Evolutionary conservation across 2,113 vertebrate species (phyloP).

Genomic region (Montifringilla adamsi): DNA sequence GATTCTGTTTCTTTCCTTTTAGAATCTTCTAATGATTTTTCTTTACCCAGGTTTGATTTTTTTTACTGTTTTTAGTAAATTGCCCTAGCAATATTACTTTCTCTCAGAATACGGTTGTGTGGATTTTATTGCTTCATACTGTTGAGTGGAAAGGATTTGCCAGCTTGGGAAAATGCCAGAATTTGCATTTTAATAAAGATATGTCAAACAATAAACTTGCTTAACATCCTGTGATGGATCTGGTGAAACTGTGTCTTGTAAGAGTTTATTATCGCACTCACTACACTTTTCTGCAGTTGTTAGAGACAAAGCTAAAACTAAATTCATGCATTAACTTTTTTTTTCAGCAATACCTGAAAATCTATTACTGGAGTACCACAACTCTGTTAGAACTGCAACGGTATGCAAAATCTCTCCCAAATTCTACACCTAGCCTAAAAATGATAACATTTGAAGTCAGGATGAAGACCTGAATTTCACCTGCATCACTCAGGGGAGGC

Average conservation of each 20-base stretch:
- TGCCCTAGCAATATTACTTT: neutral
- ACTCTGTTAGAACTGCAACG: neutral
- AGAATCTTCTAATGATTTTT: neutral
- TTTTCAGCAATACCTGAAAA: neutral
- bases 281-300: neutral
- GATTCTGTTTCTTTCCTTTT: neutral
- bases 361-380: neutral
- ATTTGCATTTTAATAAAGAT: constrained; percentile 60
- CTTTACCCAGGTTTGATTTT: neutral
- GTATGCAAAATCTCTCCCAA: neutral
- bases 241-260: neutral
- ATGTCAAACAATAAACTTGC: constrained; percentile 26
- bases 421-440: neutral
- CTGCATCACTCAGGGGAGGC: neutral
- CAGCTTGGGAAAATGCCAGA: constrained; percentile 37
- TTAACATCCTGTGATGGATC: neutral
- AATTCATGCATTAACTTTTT: neutral
- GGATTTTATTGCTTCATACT: neutral
- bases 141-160: neutral
- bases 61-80: neutral
- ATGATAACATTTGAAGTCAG: neutral
- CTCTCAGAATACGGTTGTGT: neutral
- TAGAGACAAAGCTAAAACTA: neutral
- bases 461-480: neutral
- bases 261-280: neutral